Conservation (phyloP, 1,140 invertebrate species). For the Caenorhabditis remanei region DNA sequence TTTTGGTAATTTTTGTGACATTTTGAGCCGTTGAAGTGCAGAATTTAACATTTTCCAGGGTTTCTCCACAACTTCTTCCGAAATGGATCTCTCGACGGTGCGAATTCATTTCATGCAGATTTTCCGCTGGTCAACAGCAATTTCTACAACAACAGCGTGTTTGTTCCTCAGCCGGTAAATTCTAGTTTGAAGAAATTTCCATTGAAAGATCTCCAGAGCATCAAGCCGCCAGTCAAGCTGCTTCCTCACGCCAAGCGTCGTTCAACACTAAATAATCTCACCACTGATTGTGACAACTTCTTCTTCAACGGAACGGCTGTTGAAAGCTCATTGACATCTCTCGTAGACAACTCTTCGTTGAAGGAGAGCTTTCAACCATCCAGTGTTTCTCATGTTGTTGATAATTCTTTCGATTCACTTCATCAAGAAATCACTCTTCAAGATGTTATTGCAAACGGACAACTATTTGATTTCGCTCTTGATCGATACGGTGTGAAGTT, state of each 20-base stretch:
- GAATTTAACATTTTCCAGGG: no score
- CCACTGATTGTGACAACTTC: neutral
- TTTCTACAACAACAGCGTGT: neutral
- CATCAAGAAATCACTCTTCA: no score
- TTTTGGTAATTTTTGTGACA: no score
- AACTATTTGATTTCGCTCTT: neutral
- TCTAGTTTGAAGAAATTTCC: neutral
- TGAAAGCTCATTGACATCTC: neutral
- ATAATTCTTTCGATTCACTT: no score
- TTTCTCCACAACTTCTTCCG: neutral
- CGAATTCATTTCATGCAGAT: neutral
- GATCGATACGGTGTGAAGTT: conserved; percentile 9
- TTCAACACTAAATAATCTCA: neutral
- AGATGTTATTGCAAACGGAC: no score
- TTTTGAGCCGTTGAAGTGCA: no score
- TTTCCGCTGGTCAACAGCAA: neutral
- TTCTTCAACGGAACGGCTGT: neutral
- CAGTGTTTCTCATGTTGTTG: no score
- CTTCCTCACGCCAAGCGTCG: neutral
- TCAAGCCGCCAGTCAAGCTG: neutral
- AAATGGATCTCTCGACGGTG: neutral
- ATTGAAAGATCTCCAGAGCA: neutral
- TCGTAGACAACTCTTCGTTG: neutral
- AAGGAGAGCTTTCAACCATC: neutral
- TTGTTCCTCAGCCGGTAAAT: neutral